Base-by-base conservation (phyloP, 2,797 vertebrate species). In the Antennarius maculatus region DNA sequence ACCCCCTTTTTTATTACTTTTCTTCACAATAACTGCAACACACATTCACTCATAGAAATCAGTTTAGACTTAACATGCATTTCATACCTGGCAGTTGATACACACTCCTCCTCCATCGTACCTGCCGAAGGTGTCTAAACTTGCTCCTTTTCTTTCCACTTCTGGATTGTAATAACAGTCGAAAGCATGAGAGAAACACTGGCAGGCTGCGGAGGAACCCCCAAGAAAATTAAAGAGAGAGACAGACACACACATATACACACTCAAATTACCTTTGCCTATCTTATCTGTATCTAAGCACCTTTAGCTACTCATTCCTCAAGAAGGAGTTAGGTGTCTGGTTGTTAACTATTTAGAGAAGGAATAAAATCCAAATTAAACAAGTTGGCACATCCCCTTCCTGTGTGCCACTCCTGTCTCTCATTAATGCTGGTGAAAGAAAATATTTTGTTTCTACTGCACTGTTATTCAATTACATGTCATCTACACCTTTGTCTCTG, bases 31-130 rank as follows among this genome's bases (percentile, higher is more conserved):
- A 29, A 49, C 67, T 79, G 54, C 45, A 47, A 50, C 71, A 78
- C 61, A 71, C 54, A 71, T 16, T 53, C 72, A 82, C 53, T 59
- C 53, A 50, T n/a, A 23, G 75, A 76, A 84, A 90, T 79, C 61
- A 45, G 89, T 83, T 87, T 71, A 23, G 76, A 89, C 82, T 80
- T 86, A 86, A 91, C 54, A 45, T 73, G 54, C 1, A 61, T 57
- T 73, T 84, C 87, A 82, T 94, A 98, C 97, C 97, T 97, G 95
- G 89, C 97, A 99, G 74, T 93, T 82, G 84, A 95, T 91, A 91
- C 97, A 99, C 82, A 98, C 96, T 56, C 97, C 97, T 82, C 97
- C 97, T 61, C 97, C 97, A 50, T 94, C 89, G 67, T 95, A 95
- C 73, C 69, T 74, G 57, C 95, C 94, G n/a, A 93, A 89, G 82